Evolutionary conservation across 2,113 vertebrate genomes (phyloP), one percentile per base, ranked within the genome.

Genomic region (Chaetodon auriga): DNA sequence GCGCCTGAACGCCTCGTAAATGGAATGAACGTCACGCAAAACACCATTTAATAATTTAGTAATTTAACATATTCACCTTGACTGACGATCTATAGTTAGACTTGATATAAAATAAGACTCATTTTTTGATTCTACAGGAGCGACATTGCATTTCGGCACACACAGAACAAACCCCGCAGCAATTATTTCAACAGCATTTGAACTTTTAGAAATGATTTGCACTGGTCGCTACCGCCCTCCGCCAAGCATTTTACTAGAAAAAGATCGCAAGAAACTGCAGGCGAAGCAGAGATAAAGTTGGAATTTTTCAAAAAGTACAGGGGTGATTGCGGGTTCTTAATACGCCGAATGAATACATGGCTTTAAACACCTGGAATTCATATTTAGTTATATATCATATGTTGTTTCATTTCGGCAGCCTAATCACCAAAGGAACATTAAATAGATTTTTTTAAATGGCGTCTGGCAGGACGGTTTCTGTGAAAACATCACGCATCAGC

Each of bases 401-500:
- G 2, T 18, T 5, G 19, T 4, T 12, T 10, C 2, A 15, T 55
- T 9, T 30, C 3, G 30, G 2, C 9, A 30, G 30, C 30, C 30
- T 30, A 6, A 76, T 12, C 43, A 1, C 2, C 16, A 57, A 36
- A 49, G 9, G 64, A 55, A 38, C 4, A 8, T 10, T 0, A 78
- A 88, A 74, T 60, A 0, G 0, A 0, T 0, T 46, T 46, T 79
- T 83, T 13, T 3, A n/a, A 81, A 89, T 62, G 89, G 83, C 35
- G 82, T 61, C 78, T 89, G 78, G 87, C 41, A 6, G 38, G 25
- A 69, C 25, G 51, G 54, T 70, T 68, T 74, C 53, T 57, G 60
- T 49, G 86, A 92, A 90, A 91, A 87, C 86, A 90, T 77, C 90
- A 91, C 91, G 91, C 87, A 93, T 68, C 90, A 84, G 72, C 35